Base-by-base conservation (phyloP, 2,113 vertebrate species). In the Malaclemys terrapin region DNA sequence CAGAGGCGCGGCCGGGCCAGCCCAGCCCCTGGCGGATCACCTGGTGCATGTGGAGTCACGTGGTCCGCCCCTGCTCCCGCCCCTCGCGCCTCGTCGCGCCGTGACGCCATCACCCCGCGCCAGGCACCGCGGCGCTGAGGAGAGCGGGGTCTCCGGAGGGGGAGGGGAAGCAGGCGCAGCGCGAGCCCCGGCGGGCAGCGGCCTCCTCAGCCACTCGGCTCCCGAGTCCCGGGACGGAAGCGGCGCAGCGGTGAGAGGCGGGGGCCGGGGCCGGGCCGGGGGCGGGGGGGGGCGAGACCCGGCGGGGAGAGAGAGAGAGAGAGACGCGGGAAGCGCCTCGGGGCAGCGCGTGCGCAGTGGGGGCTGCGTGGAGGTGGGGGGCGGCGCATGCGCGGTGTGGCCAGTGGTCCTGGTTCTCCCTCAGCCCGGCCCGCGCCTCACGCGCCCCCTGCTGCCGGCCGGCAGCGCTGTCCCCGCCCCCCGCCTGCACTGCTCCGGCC, bases 251-350 rank as follows among this genome's bases (percentile, higher is more conserved):
- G 85, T 87, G 45, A 83, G 90, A 49, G 10, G 6, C 16, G 2
- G 35, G 4, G 27, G 54, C 6, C 2, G 8, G 6, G 12, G 3
- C 19, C 2, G 3, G 17, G 10, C 5, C 35, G 12, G n/a, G 16
- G 8, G 29, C n/a, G 29, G 17, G 54, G 6, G 2, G 8, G 9
- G 19, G 3, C 9, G 3, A 5, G 17, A 14, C 5, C 35, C 12
- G n/a, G 16, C 3, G 19, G 57, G 6, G 20, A n/a, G n/a, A n/a
- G n/a, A n/a, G n/a, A n/a, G 25, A 3, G 29, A 29, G 47, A 7
- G 62, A 8, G 3, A 27, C 42, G 82, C 49, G 87, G 87, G 57
- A 75, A 84, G 54, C 57, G 47, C 31, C 5, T 29, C 11, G 6
- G 20, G 16, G 11, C 11, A 1, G 42, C n/a, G 89, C 82, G 72